Base-by-base conservation (phyloP, 2,113 vertebrate genomes). In the Oncorhynchus keta region DNA sequence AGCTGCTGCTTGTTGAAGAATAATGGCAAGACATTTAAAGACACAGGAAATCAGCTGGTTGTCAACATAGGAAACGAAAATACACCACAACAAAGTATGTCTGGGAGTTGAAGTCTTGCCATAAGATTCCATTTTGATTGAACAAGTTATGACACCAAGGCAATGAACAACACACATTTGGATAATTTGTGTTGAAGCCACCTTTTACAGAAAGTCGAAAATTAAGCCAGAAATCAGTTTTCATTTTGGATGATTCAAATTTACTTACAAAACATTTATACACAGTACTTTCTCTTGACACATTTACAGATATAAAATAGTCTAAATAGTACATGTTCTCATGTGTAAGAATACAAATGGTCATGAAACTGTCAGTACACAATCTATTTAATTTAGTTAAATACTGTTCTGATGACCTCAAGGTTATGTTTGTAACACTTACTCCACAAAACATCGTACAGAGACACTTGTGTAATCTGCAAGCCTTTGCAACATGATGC, bases 1-100 rank as follows among this genome's bases (percentile, higher is more conserved):
- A 57, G 20, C n/a, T 75, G 70, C 20, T 74, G 32, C n/a, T 67
- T 45, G 51, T 77, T 48, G 79, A 76, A 26, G 49, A 87, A 87
- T 92, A 93, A 94, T 90, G 91, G 93, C 90, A 86, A 81, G 82
- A 75, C 62, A 83, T 85, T 89, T 89, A 85, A 93, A 92, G 86
- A 92, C 88, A 80, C 88, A 86, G 94, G 93, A 94, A 88, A 90
- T 93, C 93, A 94, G 89, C 92, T 93, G 93, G 90, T 81, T 82
- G 85, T 89, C 84, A 90, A 91, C 88, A 89, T 81, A 85, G 85
- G 81, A 80, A 84, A 72, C 73, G 32, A 30, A 68, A 16, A 59
- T 62, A 57, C 13, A 18, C 20, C 55, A 57, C 55, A 18, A 20
- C 13, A 57, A 14, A 24, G 3, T 51, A 45, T 45, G 51, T 68